Conservation (phyloP, 2,113 vertebrate genomes). For the Mystacornis crossleyi region DNA sequence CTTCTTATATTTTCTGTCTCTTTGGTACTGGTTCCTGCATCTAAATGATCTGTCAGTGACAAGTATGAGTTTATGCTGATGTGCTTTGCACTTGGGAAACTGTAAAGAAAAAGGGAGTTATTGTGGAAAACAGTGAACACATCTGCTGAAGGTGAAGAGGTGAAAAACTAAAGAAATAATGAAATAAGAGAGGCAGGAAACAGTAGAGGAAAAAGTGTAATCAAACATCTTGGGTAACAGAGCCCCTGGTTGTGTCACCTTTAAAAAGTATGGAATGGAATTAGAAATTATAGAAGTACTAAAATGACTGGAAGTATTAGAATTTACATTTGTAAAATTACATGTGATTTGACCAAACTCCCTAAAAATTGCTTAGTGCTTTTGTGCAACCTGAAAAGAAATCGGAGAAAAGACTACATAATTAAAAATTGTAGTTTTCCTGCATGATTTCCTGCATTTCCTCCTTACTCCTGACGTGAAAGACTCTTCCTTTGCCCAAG, state of each 20-base stretch:
- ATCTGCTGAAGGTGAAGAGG: neutral
- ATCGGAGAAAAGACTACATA: neutral
- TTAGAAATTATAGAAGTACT: neutral
- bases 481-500: neutral
- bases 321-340: neutral
- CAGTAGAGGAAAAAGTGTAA: neutral
- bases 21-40: neutral
- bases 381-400: neutral
- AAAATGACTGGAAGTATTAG: neutral
- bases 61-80: neutral
- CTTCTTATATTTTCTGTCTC: neutral
- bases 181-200: neutral
- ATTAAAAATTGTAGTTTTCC: neutral
- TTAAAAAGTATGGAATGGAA: neutral
- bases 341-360: neutral
- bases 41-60: conserved; percentile 28
- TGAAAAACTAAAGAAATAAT: neutral
- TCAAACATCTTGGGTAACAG: neutral
- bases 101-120: neutral
- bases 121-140: neutral
- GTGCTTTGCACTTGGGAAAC: conserved; percentile 24
- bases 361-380: neutral
- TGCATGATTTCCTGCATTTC: neutral
- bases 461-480: neutral
- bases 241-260: fast-evolving